phyloP scores from a whole-genome alignment of 2,113 vertebrate genomes.

The Phyllostomus hastatus region DNA sequence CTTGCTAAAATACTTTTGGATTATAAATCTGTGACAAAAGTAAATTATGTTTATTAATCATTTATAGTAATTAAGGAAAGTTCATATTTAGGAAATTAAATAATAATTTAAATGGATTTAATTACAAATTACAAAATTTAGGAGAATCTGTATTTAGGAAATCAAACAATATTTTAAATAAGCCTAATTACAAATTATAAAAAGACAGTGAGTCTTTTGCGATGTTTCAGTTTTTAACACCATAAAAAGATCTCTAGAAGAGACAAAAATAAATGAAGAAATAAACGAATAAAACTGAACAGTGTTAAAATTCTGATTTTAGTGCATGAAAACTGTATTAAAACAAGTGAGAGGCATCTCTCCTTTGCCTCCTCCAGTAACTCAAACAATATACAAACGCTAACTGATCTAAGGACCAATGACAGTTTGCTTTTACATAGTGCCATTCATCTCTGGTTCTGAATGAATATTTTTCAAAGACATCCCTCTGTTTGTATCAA shows the following conservation, averaged over 20 bases:
- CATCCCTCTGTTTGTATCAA: background rate
- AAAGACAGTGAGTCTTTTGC: background rate
- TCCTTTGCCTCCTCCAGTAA: background rate
- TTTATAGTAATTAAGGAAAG: background rate
- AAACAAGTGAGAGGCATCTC: background rate
- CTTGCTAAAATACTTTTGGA: background rate
- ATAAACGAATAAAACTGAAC: background rate
- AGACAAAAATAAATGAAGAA: background rate
- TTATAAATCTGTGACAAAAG: slow-evolving; percentile 31
- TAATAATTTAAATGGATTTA: background rate
- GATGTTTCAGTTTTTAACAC: background rate
- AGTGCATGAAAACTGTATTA: background rate
- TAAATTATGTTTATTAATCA: background rate
- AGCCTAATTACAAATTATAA: background rate
- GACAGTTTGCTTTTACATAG: background rate
- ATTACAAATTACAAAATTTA: slow-evolving; percentile 19
- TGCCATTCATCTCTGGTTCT: slow-evolving; percentile 35
- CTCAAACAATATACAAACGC: background rate
- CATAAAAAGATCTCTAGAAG: slow-evolving; percentile 7
- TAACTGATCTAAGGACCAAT: background rate
- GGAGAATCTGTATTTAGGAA: background rate
- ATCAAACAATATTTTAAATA: background rate
- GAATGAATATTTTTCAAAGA: slow-evolving; percentile 38
- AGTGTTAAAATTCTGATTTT: slow-evolving; percentile 17
- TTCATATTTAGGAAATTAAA: background rate